phyloP scores from a whole-genome alignment of 2,113 vertebrate genomes.

The Sisor rabdophorus region DNA sequence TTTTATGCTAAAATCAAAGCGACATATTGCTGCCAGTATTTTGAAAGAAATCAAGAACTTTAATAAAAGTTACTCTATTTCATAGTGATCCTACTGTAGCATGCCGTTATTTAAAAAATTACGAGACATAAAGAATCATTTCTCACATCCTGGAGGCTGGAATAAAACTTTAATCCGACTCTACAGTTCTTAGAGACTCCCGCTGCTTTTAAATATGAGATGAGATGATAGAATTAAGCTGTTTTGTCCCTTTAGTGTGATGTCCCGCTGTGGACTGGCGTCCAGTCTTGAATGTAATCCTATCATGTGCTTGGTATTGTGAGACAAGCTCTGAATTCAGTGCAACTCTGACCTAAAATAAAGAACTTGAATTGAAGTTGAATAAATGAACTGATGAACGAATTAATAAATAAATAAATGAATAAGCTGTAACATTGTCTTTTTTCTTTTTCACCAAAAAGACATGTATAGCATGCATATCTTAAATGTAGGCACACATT shows the following conservation, averaged over 20 bases:
- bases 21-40: no score
- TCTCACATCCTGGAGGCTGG: not conserved
- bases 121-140: not conserved
- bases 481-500: no score
- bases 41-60: no score
- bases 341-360: not conserved
- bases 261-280: conserved; percentile 9
- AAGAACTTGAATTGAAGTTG: conserved; percentile 1
- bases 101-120: not conserved
- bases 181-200: not conserved
- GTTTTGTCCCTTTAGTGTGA: conserved; percentile 2
- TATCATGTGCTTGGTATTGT: not conserved
- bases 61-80: not conserved
- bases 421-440: no score
- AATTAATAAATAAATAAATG: not conserved
- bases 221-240: conserved; percentile 5
- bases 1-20: no score
- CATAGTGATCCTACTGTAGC: not conserved
- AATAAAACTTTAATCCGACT: not conserved
- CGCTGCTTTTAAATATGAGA: conserved; percentile 6
- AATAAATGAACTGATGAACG: not conserved
- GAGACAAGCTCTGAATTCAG: not conserved
- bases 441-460: not conserved
- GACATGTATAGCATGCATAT: not conserved
- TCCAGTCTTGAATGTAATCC: conserved; percentile 1